Base-by-base conservation (phyloP, 2,888 invertebrate species). In the Yponomeuta evonymella region DNA sequence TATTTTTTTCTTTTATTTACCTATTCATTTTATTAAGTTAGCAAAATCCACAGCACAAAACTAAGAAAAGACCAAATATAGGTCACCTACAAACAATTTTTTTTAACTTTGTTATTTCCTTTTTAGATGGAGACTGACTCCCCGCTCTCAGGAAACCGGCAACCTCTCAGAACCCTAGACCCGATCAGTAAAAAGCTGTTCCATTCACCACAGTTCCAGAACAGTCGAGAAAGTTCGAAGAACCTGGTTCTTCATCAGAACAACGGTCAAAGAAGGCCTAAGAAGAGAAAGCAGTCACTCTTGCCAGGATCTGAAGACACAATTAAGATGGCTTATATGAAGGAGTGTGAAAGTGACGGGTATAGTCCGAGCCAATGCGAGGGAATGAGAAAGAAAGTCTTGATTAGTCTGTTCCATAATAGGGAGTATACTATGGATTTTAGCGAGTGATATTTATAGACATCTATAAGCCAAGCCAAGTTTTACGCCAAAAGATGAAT, bases 171-270 rank as follows among this genome's bases (percentile, higher is more conserved):
- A 75, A 82, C 76, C 71, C 75, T 83, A 12, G 83, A 81, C 72
- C 84, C 84, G 72, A 81, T 90, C 75, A 85, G 79, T 71, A 90
- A 89, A 77, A 90, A 88, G 74, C 81, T 90, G 9, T 90, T 90
- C 73, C 88, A 87, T 73, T 88, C 89, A 2, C 89, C 88, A 10
- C 75, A 82, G 73, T 62, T 79, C 3, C 81, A 81, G 12, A 73
- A 73, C 65, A 75, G 76, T 48, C 72, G 64, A 48, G 10, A 1
- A 23, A 51, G 8, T 4, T 15, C 51, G 15, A 68, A 48, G 48
- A 48, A 30, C 51, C 3, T 15, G 15, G 66, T 10, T 36, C 66
- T 36, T 30, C 9, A 15, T 36, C 66, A 36, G 12, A 4, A 6
- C 51, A 73, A 72, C 74, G 29, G 48, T 30, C 9, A 29, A 58